Evolutionary conservation across 2,888 invertebrate species (phyloP).

Genomic region (Cataglyphis rosenhaueri): DNA sequence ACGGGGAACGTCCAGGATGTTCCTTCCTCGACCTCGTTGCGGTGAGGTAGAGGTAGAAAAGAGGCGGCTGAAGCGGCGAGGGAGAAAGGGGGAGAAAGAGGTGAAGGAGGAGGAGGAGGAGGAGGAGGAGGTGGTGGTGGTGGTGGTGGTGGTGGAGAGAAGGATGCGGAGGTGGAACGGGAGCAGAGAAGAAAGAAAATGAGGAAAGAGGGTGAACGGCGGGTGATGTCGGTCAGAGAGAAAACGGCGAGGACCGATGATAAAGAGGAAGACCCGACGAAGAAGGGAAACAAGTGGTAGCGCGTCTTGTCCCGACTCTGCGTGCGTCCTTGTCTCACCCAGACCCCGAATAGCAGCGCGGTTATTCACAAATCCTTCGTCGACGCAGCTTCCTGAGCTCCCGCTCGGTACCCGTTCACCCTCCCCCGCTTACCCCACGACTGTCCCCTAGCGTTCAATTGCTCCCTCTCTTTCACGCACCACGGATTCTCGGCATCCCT

Average conservation of each 20-base stretch:
- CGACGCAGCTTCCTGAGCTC: constrained; percentile 83
- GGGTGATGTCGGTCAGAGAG: constrained; percentile 47
- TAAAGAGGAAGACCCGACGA: constrained; percentile 49
- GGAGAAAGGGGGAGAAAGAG: constrained; percentile 58
- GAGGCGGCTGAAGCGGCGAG: constrained; percentile 46
- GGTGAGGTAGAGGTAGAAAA: constrained; percentile 60
- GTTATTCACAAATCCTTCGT: constrained; percentile 84
- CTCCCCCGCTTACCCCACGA: constrained; percentile 54
- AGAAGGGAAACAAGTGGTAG: constrained; percentile 77
- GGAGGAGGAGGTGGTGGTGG: constrained; percentile 58
- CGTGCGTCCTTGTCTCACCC: constrained; percentile 77
- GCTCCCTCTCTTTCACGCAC: constrained; percentile 66
- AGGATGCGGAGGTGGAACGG: constrained; percentile 67
- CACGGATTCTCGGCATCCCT: constrained; percentile 67
- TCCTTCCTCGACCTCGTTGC: constrained; percentile 69
- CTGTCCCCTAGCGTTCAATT: constrained; percentile 57
- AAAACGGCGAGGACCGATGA: constrained; percentile 44
- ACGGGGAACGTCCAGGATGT: constrained; percentile 73
- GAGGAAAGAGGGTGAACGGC: constrained; percentile 52
- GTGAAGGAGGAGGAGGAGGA: constrained; percentile 66
- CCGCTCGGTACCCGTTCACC: constrained; percentile 72
- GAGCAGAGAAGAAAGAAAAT: constrained; percentile 66
- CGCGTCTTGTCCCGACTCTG: constrained; percentile 77
- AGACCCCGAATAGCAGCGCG: constrained; percentile 83
- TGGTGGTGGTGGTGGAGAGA: constrained; percentile 31